Conservation (phyloP, 2,113 vertebrate species). For the Ptychochromis oligacanthus region DNA sequence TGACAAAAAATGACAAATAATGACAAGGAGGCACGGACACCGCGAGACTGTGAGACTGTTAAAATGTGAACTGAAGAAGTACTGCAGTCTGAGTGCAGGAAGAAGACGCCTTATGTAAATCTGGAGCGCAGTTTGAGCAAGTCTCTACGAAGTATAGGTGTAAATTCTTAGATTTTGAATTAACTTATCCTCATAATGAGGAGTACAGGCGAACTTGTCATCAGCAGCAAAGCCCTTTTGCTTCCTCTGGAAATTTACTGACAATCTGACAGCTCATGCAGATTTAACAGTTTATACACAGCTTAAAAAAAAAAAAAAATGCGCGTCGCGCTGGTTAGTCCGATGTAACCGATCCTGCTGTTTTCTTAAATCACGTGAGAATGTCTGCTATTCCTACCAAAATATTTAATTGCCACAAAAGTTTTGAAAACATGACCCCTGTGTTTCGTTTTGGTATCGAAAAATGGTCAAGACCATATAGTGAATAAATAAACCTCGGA, state of each 20-base stretch:
- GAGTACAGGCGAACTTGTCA: neutral
- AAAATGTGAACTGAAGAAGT: constrained; percentile 43
- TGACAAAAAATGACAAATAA: constrained; percentile 55
- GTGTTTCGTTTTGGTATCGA: neutral
- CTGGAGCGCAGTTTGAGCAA: constrained; percentile 12
- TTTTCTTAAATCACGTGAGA: constrained; percentile 1
- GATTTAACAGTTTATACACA: constrained; percentile 4
- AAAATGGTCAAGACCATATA: neutral
- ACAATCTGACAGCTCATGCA: neutral
- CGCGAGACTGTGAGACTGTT: constrained; percentile 45
- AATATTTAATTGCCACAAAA: constrained; percentile 30
- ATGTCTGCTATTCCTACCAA: neutral
- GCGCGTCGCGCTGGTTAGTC: neutral
- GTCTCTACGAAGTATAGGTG: neutral
- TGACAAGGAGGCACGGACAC: constrained; percentile 53
- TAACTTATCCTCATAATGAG: constrained; percentile 14
- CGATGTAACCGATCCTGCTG: neutral
- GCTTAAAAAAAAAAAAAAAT: neutral
- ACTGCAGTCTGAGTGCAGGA: constrained; percentile 53
- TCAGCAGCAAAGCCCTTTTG: neutral
- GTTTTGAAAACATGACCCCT: constrained; percentile 37
- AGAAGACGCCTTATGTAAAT: constrained; percentile 34
- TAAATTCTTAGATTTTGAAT: neutral
- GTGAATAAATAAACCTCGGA: neutral
- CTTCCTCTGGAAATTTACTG: neutral